Percentiles rank a stretch among this genome's conserved stretches.
Conservation (phyloP, 1,140 invertebrate genomes). For the Teleogryllus occipitalis region DNA sequence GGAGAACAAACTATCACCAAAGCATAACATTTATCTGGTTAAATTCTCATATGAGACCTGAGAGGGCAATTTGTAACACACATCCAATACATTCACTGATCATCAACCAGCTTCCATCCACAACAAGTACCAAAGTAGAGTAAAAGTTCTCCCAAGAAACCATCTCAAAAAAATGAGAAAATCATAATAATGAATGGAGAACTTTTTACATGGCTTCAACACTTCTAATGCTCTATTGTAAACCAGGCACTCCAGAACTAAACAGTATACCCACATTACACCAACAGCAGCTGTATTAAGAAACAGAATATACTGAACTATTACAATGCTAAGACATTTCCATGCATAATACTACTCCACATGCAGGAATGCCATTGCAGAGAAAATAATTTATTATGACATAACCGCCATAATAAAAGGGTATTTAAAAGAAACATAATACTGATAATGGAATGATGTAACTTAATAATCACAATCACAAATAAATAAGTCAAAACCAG, state of each 20-base stretch:
- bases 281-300: neutral
- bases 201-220: too few relatives aligned
- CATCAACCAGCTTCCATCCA: too few relatives aligned
- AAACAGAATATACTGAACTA: neutral
- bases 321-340: neutral
- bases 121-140: too few relatives aligned
- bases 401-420: neutral
- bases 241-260: neutral
- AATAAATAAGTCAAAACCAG: neutral
- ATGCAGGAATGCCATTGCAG: neutral
- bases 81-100: too few relatives aligned
- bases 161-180: too few relatives aligned
- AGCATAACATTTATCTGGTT: neutral
- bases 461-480: neutral
- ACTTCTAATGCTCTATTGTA: neutral
- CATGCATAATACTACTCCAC: neutral
- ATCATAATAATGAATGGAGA: too few relatives aligned
- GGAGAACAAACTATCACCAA: neutral
- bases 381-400: neutral
- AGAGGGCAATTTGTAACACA: neutral
- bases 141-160: too few relatives aligned
- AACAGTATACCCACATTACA: neutral
- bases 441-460: conserved; percentile 5
- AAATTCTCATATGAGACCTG: neutral
- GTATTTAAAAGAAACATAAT: neutral